Conservation (phyloP, 2,113 vertebrate species). For the Andinoacara biseriatus region DNA sequence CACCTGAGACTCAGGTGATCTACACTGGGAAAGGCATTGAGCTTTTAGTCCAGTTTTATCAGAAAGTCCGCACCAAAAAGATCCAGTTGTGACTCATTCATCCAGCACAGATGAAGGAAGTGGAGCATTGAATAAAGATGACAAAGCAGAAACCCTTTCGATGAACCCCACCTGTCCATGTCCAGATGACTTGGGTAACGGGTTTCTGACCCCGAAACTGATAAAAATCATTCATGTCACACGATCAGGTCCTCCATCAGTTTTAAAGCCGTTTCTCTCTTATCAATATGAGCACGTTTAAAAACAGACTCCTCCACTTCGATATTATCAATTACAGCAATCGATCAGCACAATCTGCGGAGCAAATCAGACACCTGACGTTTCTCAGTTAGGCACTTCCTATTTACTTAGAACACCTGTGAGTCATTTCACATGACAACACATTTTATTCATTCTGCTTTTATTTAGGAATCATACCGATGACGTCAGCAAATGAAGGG, state of each 20-base stretch:
- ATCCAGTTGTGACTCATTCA: too few species aligned
- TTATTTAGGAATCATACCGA: not conserved
- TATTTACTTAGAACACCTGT: not conserved
- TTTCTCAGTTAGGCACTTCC: not conserved
- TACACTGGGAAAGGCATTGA: too few species aligned
- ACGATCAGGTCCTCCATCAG: too few species aligned
- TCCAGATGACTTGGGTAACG: too few species aligned
- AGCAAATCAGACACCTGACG: not conserved
- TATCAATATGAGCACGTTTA: not conserved
- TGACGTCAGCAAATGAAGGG: not conserved
- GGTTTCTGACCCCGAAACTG: not conserved
- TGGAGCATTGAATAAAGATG: too few species aligned
- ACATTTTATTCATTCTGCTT: not conserved
- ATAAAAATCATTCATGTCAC: not conserved
- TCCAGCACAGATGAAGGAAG: too few species aligned
- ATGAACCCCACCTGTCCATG: too few species aligned
- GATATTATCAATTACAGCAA: not conserved
- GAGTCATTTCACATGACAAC: too few species aligned
- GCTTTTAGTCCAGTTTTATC: too few species aligned
- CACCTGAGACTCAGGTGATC: too few species aligned
- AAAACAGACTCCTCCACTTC: not conserved
- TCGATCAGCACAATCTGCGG: not conserved
- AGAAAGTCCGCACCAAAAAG: too few species aligned
- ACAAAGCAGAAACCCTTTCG: too few species aligned
- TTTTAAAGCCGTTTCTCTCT: not conserved